A percentile compares a stretch with the other conserved stretches of the same genome.
phyloP scores from a whole-genome alignment of 2,113 vertebrate species.

The Zingel zingel region DNA sequence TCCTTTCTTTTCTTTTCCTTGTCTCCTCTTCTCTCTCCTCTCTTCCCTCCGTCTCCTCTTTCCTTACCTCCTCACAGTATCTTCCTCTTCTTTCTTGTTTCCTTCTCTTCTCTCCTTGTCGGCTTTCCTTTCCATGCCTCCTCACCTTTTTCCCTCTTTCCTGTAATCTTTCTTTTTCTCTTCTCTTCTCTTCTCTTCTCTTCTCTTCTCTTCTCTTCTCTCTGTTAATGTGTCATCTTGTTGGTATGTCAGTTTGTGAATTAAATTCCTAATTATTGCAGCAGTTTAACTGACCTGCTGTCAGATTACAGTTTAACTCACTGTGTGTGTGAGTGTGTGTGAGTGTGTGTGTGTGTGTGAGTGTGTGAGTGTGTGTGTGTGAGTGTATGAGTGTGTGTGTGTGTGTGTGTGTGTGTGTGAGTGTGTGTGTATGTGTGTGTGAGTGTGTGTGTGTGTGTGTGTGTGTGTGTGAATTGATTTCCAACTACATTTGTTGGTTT shows the following conservation, averaged over 20 bases:
- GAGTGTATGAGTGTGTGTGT: too few species aligned
- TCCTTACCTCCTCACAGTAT: too few species aligned
- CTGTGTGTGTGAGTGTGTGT: constrained; percentile 1
- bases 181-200: background rate
- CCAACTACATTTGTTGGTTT: too few species aligned
- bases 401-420: background rate
- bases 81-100: background rate
- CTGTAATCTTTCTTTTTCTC: too few species aligned
- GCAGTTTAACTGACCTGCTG: constrained; percentile 56
- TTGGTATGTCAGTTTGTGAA: constrained; percentile 52
- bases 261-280: constrained; percentile 59
- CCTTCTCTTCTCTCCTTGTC: background rate
- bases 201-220: background rate
- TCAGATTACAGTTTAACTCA: constrained; percentile 60
- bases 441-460: constrained; percentile 8
- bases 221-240: constrained; percentile 43
- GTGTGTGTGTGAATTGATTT: background rate
- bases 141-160: too few species aligned
- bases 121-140: background rate
- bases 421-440: constrained; percentile 8
- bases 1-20: background rate
- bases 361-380: too few species aligned
- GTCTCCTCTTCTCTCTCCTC: background rate
- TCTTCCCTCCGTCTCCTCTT: background rate
- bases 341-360: constrained; percentile 2